Evolutionary conservation across 2,797 vertebrate species (phyloP).

Genomic region (Echiichthys vipera): DNA sequence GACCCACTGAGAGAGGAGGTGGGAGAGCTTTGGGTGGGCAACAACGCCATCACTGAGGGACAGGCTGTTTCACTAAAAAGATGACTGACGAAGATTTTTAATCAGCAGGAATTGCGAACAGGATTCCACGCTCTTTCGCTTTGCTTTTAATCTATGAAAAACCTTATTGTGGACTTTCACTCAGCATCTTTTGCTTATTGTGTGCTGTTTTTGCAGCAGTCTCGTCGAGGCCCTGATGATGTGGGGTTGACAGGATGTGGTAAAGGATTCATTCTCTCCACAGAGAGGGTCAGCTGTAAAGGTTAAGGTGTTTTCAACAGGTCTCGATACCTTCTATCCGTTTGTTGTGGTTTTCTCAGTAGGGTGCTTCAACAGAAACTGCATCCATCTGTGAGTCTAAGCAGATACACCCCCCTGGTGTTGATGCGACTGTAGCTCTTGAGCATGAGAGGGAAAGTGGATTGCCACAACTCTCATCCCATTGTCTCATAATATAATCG

Average conservation of each 20-base stretch:
- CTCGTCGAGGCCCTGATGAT: slow-evolving; percentile 47
- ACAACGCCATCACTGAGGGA: slow-evolving; percentile 62
- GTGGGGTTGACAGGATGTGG: slow-evolving; percentile 78
- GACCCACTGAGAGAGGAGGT: slow-evolving; percentile 78
- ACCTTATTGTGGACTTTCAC: slow-evolving; percentile 10
- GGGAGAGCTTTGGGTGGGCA: slow-evolving; percentile 76
- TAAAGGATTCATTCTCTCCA: slow-evolving; percentile 65
- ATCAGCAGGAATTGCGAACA: slow-evolving; percentile 30
- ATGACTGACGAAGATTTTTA: neutral
- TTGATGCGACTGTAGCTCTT: too few species aligned
- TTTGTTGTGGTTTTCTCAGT: slow-evolving; percentile 70
- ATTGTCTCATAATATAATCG: slow-evolving; percentile 1
- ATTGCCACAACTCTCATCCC: too few species aligned
- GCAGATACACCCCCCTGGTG: slow-evolving; percentile 32
- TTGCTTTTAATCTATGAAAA: slow-evolving; percentile 29
- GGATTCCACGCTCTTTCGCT: neutral
- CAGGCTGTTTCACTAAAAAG: slow-evolving; percentile 47
- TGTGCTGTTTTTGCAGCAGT: slow-evolving; percentile 54
- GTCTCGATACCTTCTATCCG: slow-evolving; percentile 56
- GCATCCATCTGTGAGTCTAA: slow-evolving; percentile 45
- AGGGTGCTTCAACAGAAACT: slow-evolving; percentile 54
- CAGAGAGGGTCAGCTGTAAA: slow-evolving; percentile 67
- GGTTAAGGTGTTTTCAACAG: slow-evolving; percentile 71
- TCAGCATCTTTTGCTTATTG: slow-evolving; percentile 32
- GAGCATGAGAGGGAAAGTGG: too few species aligned